These are phyloP conservation scores for Mylabris sibirica DNA, from an alignment of 2,888 invertebrate genomes.

Conservation along the genomic window DNA sequence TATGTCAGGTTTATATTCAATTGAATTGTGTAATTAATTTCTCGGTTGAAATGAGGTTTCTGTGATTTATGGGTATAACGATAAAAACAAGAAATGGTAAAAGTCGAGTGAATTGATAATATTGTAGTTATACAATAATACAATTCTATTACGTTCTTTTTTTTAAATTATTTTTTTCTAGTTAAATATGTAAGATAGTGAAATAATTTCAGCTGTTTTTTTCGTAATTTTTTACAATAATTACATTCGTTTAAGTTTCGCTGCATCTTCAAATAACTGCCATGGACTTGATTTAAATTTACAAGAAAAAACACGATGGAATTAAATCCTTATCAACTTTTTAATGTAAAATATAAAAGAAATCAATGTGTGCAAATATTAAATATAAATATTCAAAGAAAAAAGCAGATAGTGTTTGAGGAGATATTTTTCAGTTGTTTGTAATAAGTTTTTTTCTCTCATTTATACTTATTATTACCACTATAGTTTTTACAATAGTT, in stretches of 20 bases:
- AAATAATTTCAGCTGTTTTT: neutral
- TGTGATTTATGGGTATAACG: constrained; percentile 12
- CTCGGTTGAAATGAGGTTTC: constrained; percentile 14
- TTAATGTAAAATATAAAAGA: constrained; percentile 45
- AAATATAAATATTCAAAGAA: constrained; percentile 23
- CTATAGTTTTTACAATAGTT: constrained; percentile 49
- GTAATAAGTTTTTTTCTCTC: constrained; percentile 41
- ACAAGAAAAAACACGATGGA: neutral
- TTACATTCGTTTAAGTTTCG: constrained; percentile 33
- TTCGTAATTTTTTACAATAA: constrained; percentile 5
- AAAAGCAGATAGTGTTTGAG: neutral
- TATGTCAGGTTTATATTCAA: constrained; percentile 31
- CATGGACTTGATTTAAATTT: constrained; percentile 35
- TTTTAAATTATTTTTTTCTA: constrained; percentile 17
- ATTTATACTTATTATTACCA: constrained; percentile 47
- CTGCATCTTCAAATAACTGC: constrained; percentile 44
- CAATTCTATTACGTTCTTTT: constrained; percentile 3
- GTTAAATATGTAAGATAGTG: constrained; percentile 10
- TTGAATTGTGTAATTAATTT: constrained; percentile 20
- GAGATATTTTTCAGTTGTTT: constrained; percentile 38
- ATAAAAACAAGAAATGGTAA: neutral
- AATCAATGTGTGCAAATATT: constrained; percentile 52
- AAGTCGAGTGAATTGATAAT: neutral
- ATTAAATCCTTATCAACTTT: constrained; percentile 38
- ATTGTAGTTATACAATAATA: constrained; percentile 9